These are phyloP conservation scores for Chalcis sispes DNA, from an alignment of 2,888 invertebrate genomes.

Conservation along the genomic window DNA sequence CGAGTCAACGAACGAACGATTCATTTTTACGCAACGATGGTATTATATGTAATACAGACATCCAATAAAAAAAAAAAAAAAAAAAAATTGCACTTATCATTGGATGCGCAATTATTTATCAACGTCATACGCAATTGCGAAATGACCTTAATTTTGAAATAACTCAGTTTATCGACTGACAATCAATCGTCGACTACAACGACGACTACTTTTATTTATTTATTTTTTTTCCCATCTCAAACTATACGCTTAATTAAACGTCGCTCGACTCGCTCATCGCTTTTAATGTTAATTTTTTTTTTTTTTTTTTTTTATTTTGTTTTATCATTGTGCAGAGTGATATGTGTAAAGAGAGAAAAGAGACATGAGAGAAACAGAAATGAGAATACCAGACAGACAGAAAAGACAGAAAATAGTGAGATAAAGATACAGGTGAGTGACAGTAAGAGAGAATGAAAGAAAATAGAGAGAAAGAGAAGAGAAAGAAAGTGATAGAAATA, in stretches of 20 bases:
- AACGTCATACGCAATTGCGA: not conserved
- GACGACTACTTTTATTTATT: conserved; percentile 9
- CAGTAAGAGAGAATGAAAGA: conserved; percentile 35
- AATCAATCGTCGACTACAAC: not conserved
- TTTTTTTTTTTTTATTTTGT: conserved; percentile 50
- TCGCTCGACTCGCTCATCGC: conserved; percentile 52
- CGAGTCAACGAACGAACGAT: conserved; percentile 49
- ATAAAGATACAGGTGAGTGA: conserved; percentile 32
- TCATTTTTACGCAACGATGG: not conserved
- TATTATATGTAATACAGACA: not conserved
- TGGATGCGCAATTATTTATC: not conserved
- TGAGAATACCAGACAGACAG: conserved; percentile 70
- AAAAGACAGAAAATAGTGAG: conserved; percentile 37
- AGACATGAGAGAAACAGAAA: conserved; percentile 75
- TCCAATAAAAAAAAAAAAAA: too few relatives aligned
- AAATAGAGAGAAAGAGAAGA: conserved; percentile 41
- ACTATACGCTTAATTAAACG: conserved; percentile 46
- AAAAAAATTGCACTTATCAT: not conserved
- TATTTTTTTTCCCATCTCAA: conserved; percentile 29
- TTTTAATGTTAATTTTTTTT: too few relatives aligned
- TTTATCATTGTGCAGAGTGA: conserved; percentile 54
- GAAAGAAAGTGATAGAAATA: conserved; percentile 46
- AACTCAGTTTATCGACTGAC: not conserved
- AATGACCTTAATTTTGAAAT: conserved; percentile 9
- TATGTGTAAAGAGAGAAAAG: conserved; percentile 67